Base-by-base conservation (phyloP, 1,140 invertebrate genomes). In the Aphidius ervi region DNA sequence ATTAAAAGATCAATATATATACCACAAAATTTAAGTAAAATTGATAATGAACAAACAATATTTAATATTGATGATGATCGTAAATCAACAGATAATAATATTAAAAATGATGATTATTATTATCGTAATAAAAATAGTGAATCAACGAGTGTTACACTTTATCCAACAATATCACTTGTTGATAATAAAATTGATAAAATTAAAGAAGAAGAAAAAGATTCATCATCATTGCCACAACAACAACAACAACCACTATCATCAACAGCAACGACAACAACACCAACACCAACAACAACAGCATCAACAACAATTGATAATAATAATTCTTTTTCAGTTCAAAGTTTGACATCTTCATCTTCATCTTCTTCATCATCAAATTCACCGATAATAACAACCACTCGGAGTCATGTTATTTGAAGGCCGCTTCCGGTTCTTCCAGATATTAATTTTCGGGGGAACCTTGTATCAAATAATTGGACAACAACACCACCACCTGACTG, bases 371-470 rank as follows among this genome's bases (percentile, higher is more conserved):
- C 52, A 6, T 54, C 72, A 6, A 71, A 65, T 68, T 67, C 79
- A 68, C 69, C 74, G 67, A 68, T 64, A 57, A 65, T 68, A 16
- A 59, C 49, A 6, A 62, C 61, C 0, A 63, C 71, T 37, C 67
- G 73, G 3, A 64, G 69, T 77, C 88, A 89, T 67, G 87, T 91
- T 75, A 90, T 90, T 86, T 91, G 88, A 90, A 90, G 87, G 81
- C 88, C 88, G 79, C 86, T 89, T 76, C 86, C 86, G 82, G 86
- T 89, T 87, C 87, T 90, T 78, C 88, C 86, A 68, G 83, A 81
- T 50, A 52, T 79, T 0, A 78, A 78, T 62, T 80, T 76, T 67
- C 75, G 78, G 76, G 79, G 76, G 79, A 80, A 78, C 77, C 79
- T 77, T 58, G 70, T 72, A 48, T 66, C 76, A 58, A 67, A 53